Conservation (phyloP, 2,888 invertebrate species). For the Ophion costatus region DNA sequence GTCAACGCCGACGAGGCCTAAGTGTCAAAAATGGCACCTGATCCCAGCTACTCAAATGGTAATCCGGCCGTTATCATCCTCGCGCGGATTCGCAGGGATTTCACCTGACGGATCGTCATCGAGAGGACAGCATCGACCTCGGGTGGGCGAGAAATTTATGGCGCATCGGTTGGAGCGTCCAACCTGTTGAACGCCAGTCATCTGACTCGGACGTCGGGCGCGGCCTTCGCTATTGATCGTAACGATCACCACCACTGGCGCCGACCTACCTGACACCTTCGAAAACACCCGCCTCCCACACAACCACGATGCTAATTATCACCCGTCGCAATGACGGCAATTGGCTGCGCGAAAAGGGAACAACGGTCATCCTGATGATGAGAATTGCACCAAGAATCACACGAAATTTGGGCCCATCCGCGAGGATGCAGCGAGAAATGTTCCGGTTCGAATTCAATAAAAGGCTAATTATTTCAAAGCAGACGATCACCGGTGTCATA, state of each 20-base stretch:
- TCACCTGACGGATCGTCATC: background rate
- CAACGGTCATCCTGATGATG: conserved; percentile 29
- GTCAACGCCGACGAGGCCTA: conserved; percentile 79
- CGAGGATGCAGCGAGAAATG: conserved; percentile 31
- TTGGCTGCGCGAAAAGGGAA: conserved; percentile 34
- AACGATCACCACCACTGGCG: conserved; percentile 56
- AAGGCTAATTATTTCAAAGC: conserved; percentile 59
- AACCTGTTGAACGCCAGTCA: conserved; percentile 39
- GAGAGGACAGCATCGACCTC: background rate
- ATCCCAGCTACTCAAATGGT: background rate
- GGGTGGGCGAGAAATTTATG: background rate
- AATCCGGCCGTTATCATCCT: background rate
- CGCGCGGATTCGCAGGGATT: background rate
- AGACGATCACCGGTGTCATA: background rate
- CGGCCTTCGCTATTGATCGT: conserved; percentile 51
- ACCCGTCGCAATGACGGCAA: conserved; percentile 38
- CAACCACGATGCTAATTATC: background rate
- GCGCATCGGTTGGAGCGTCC: conserved; percentile 10
- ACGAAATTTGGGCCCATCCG: conserved; percentile 13
- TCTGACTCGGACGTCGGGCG: conserved; percentile 15
- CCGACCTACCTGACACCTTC: conserved; percentile 13
- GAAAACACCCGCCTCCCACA: background rate
- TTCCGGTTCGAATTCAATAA: conserved; percentile 68
- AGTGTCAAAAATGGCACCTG: conserved; percentile 45
- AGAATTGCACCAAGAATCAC: background rate